phyloP scores from a whole-genome alignment of 2,888 invertebrate genomes.

The Beris morrisii region DNA sequence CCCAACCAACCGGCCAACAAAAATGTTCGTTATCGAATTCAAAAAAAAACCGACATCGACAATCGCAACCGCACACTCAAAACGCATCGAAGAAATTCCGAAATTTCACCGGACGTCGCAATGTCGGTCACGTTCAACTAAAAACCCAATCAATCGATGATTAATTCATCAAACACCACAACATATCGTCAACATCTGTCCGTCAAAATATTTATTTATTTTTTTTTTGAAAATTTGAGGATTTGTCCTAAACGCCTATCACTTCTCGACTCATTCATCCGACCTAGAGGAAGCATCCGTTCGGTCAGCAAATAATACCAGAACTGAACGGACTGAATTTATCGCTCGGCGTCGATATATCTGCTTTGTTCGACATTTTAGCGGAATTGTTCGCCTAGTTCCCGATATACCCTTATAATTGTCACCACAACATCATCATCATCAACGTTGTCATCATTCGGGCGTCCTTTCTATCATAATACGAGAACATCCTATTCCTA shows the following conservation, averaged over 20 bases:
- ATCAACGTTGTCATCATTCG: conserved; percentile 4
- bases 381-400: no score
- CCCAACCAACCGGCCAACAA: conserved; percentile 12
- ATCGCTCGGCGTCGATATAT: no score
- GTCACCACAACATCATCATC: conserved; percentile 13
- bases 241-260: no score
- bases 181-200: conserved; percentile 28
- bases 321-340: no score
- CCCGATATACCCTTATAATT: conserved; percentile 4
- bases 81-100: not conserved
- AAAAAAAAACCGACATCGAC: not conserved
- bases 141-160: conserved; percentile 19
- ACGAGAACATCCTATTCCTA: not conserved
- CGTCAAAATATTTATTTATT: conserved; percentile 17
- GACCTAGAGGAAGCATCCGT: no score
- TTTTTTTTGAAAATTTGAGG: no score
- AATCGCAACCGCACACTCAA: conserved; percentile 12
- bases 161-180: conserved; percentile 31
- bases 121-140: not conserved
- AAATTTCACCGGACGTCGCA: not conserved
- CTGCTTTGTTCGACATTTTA: no score
- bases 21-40: conserved; percentile 5
- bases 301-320: no score
- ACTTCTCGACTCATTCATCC: no score
- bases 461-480: conserved; percentile 1